These are phyloP conservation scores for Kobus ellipsiprymnus DNA, from an alignment of 2,113 vertebrate species.

Conservation along the genomic window DNA sequence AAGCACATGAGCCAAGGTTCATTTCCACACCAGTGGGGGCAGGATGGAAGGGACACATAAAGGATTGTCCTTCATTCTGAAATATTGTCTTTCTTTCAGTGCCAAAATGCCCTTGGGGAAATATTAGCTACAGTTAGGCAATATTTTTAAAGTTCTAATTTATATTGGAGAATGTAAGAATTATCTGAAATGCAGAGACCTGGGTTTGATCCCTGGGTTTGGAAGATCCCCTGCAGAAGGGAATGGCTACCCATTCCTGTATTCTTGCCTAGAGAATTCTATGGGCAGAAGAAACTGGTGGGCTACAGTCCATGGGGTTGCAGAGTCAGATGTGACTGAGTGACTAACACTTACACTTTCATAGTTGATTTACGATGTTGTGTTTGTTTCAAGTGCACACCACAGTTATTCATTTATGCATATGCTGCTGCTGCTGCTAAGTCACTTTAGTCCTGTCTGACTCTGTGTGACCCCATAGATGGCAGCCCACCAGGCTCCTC, in stretches of 20 bases:
- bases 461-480: accelerated
- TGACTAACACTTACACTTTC: background rate
- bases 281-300: background rate
- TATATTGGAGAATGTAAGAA: background rate
- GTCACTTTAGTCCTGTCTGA: accelerated
- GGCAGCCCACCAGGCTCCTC: background rate
- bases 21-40: background rate
- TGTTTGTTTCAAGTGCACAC: background rate
- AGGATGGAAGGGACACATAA: background rate
- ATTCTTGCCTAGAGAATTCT: background rate
- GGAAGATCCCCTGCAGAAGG: background rate
- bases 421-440: background rate
- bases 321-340: background rate
- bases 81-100: background rate
- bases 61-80: background rate
- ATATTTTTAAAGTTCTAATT: background rate
- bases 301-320: background rate
- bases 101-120: background rate
- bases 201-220: background rate
- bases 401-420: background rate
- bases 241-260: background rate
- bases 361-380: background rate
- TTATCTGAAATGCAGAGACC: background rate
- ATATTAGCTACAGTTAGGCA: background rate
- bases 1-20: background rate